A percentile compares a stretch with the other conserved stretches of the same genome.
phyloP scores from a whole-genome alignment of 2,113 vertebrate genomes.

The Dissostichus mawsoni region DNA sequence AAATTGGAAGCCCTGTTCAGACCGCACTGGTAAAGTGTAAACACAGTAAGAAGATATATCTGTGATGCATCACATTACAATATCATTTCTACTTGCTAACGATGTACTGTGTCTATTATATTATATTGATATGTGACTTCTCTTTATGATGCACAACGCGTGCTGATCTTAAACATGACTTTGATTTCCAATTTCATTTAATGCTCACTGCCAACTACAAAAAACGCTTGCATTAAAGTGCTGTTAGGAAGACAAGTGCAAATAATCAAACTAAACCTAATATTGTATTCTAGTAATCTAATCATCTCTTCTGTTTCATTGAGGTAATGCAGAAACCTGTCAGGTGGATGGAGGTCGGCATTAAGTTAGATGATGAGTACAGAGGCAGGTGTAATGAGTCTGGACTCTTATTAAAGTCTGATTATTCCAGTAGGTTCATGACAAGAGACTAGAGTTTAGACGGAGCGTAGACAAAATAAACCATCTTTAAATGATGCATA shows the following conservation, averaged over 20 bases:
- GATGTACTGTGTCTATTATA: not conserved
- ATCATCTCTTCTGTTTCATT: slow-evolving; percentile 19
- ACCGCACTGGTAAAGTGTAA: not conserved
- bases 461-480: slow-evolving; percentile 13
- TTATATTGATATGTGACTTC: not conserved
- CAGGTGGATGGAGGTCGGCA: slow-evolving; percentile 11
- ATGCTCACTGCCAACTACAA: slow-evolving; percentile 29
- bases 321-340: slow-evolving; percentile 33
- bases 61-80: not conserved
- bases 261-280: slow-evolving; percentile 55
- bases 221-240: slow-evolving; percentile 39
- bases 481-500: slow-evolving; percentile 12
- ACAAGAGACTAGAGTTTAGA: not conserved
- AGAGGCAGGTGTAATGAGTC: slow-evolving; percentile 29
- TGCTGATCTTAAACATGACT: slow-evolving; percentile 19
- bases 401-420: slow-evolving; percentile 15
- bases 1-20: too few relatives aligned
- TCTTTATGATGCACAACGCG: not conserved
- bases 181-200: slow-evolving; percentile 14
- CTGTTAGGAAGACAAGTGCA: slow-evolving; percentile 23
- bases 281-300: slow-evolving; percentile 15
- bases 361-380: slow-evolving; percentile 31
- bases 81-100: too few relatives aligned
- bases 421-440: not conserved
- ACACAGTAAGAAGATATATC: not conserved